phyloP scores from a whole-genome alignment of 35 echinoderm and acorn worm species.

The Apostichopus californicus region DNA sequence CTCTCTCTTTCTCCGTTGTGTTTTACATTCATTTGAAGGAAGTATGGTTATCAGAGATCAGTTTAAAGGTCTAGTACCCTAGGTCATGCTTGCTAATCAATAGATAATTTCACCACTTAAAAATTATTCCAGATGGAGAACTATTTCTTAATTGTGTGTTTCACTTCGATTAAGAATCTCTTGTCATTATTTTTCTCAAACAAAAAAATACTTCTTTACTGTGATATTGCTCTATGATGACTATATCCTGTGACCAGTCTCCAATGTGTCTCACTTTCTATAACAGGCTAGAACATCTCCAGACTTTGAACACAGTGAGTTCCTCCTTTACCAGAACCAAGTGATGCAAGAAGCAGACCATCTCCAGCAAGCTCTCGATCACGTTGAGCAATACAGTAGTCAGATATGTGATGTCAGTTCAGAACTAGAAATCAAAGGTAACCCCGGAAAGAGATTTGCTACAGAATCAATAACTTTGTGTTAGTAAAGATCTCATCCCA shows the following conservation, averaged over 20 bases:
- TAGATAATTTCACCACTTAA: too few species aligned
- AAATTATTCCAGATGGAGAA: too few species aligned
- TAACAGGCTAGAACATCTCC: conserved; percentile 75
- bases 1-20: too few species aligned
- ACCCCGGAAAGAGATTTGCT: not conserved
- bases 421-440: conserved; percentile 87
- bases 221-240: too few species aligned
- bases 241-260: not conserved
- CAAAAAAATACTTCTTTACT: too few species aligned
- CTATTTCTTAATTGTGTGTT: too few species aligned
- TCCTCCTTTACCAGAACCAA: conserved; percentile 94
- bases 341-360: conserved; percentile 85
- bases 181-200: too few species aligned
- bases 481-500: not conserved
- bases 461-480: not conserved
- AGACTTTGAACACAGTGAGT: conserved; percentile 98
- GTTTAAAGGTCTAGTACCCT: too few species aligned
- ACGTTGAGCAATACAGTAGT: conserved; percentile 73
- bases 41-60: too few species aligned
- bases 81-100: too few species aligned
- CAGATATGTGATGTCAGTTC: conserved; percentile 90
- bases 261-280: not conserved
- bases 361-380: conserved; percentile 68
- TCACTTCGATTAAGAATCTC: too few species aligned
- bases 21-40: too few species aligned